These are phyloP conservation scores for Cataglyphis livida DNA, from an alignment of 2,888 invertebrate genomes.

Conservation along the genomic window DNA sequence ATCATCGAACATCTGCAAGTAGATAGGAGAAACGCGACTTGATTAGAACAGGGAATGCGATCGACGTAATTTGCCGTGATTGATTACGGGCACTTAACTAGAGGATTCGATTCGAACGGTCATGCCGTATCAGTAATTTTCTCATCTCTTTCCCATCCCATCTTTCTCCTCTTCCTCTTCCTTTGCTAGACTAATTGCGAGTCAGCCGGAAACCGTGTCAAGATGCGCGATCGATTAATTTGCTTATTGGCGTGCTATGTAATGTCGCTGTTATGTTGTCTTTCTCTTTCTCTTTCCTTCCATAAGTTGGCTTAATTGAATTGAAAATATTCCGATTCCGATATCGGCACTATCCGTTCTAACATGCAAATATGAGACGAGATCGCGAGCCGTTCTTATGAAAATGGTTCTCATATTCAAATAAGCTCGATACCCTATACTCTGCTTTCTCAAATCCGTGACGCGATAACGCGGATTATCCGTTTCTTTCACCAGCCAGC, in stretches of 20 bases:
- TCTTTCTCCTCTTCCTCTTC: not conserved
- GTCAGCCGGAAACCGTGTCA: conserved; percentile 31
- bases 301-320: conserved; percentile 19
- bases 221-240: conserved; percentile 47
- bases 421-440: conserved; percentile 9
- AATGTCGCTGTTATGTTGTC: conserved; percentile 10
- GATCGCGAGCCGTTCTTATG: conserved; percentile 10
- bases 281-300: not conserved
- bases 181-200: conserved; percentile 47
- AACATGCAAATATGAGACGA: not conserved
- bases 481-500: not conserved
- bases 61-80: conserved; percentile 57
- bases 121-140: conserved; percentile 41
- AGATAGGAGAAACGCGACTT: not conserved
- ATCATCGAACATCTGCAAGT: conserved; percentile 96
- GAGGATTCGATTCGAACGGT: conserved; percentile 62
- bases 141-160: conserved; percentile 39
- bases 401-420: conserved; percentile 15
- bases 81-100: conserved; percentile 59
- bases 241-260: conserved; percentile 20
- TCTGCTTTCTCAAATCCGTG: conserved; percentile 4
- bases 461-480: conserved; percentile 12
- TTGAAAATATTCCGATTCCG: conserved; percentile 25
- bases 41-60: conserved; percentile 27
- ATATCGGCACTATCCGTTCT: conserved; percentile 1